Conservation (phyloP, 1,140 invertebrate species). For the Neotoxoptera formosana region DNA sequence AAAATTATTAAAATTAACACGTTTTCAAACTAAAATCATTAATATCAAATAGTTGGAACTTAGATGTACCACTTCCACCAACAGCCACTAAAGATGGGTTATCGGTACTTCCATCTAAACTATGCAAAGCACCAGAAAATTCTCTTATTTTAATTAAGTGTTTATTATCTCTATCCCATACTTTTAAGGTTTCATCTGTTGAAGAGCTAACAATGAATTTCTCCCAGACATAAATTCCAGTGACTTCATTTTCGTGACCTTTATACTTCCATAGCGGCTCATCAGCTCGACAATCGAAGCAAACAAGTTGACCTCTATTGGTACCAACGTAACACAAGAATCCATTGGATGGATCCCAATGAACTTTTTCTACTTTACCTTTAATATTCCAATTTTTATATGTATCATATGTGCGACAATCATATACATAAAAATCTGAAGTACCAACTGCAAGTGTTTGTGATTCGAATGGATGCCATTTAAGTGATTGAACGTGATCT, state of each 20-base stretch:
- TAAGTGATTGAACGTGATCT: slow-evolving; percentile 84
- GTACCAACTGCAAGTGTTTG: slow-evolving; percentile 82
- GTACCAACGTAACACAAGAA: slow-evolving; percentile 80
- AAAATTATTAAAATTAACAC: slow-evolving; percentile 9
- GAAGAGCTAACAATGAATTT: slow-evolving; percentile 72
- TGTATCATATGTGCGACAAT: slow-evolving; percentile 75
- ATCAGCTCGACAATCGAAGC: slow-evolving; percentile 78
- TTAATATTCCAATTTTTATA: slow-evolving; percentile 75
- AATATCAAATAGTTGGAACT: slow-evolving; percentile 62
- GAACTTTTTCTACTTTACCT: slow-evolving; percentile 87
- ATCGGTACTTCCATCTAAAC: slow-evolving; percentile 79
- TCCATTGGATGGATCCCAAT: slow-evolving; percentile 81
- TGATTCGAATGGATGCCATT: slow-evolving; percentile 86
- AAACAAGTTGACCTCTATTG: slow-evolving; percentile 79
- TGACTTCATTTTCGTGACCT: slow-evolving; percentile 83
- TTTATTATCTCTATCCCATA: slow-evolving; percentile 79
- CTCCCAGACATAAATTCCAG: slow-evolving; percentile 67
- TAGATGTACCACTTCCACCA: slow-evolving; percentile 84
- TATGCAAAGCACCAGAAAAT: slow-evolving; percentile 74
- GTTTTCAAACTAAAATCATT: slow-evolving; percentile 55
- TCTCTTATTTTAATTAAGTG: slow-evolving; percentile 56
- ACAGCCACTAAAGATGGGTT: slow-evolving; percentile 79
- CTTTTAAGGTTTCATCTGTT: slow-evolving; percentile 77
- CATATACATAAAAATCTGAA: slow-evolving; percentile 76
- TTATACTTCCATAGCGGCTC: slow-evolving; percentile 78